Conservation (phyloP, 2,113 vertebrate species). For the Orcinus orca region DNA sequence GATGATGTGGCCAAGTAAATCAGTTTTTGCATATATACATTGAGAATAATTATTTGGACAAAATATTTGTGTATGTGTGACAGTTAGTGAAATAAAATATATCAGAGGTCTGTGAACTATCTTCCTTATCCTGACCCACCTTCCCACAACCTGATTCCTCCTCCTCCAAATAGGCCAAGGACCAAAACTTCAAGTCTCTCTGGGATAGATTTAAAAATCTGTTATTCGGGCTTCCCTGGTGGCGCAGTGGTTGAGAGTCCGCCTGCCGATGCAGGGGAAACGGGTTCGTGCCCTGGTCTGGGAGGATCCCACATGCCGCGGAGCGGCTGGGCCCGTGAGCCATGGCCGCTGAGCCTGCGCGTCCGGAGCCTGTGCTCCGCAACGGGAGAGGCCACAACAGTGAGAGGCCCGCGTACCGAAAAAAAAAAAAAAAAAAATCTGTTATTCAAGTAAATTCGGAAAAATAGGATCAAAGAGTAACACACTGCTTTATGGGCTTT, state of each 20-base stretch:
- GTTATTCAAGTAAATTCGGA: neutral
- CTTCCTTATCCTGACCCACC: neutral
- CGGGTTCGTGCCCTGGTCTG: no score
- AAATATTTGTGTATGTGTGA: neutral
- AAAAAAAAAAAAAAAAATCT: neutral
- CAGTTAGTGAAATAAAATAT: neutral
- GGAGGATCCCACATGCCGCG: no score
- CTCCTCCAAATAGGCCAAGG: neutral
- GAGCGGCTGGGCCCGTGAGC: no score
- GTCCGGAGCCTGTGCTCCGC: no score
- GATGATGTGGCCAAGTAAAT: neutral
- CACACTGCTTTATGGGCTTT: neutral
- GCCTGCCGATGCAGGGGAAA: no score
- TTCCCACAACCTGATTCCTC: neutral
- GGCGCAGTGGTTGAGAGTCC: no score
- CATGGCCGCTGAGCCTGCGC: no score
- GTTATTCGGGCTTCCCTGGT: neutral
- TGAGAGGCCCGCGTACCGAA: no score
- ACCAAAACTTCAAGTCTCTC: neutral
- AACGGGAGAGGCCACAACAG: no score
- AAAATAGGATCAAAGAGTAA: neutral
- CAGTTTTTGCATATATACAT: neutral
- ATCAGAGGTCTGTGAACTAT: neutral
- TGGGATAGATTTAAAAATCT: conserved; percentile 15
- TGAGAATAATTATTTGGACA: neutral